Evolutionary conservation across 2,113 vertebrate genomes (phyloP), one percentile per base, ranked within the genome.

Genomic region (Scomber scombrus): DNA sequence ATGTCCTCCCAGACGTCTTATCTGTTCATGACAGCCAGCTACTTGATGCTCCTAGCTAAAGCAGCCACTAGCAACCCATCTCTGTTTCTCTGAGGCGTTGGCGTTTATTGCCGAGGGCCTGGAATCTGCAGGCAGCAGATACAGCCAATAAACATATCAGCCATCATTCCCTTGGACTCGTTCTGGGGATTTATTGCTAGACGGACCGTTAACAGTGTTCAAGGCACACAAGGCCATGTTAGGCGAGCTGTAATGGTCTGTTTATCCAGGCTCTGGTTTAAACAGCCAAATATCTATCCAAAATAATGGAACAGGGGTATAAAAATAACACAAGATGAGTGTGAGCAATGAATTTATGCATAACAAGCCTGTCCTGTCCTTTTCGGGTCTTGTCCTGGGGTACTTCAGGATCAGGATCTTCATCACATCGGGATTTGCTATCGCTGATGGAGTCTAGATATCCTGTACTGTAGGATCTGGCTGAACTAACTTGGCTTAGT

Each of bases 101-200:
- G 80, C 79, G 72, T 92, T 93, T 92, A 93, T 91, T 85, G 80
- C 88, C 43, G 55, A 74, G 75, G 80, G 86, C 72, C 90, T 87
- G 82, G 86, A 89, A 85, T 88, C 93, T 94, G 92, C 81, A 75
- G 67, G 87, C 90, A 23, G 87, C 80, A 92, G 94, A 95, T 94
- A 94, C 85, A 75, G 91, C 92, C 91, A 93, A 93, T 91, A 92
- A 93, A 94, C 85, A 93, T 82, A 92, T 92, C 90, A 88, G 91
- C 82, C 89, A 88, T 92, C 89, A 68, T 86, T 92, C 78, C 77
- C 89, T 69, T 69, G 83, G 84, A 91, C 63, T 46, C 62, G 15
- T 81, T 75, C 71, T 26, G 69, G 31, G 82, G 90, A 93, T 94
- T 93, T 93, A 94, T 85, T 69, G 75, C 71, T 61, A 88, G 82